phyloP scores from a whole-genome alignment of 2,888 invertebrate genomes.

The Axea sp. region DNA sequence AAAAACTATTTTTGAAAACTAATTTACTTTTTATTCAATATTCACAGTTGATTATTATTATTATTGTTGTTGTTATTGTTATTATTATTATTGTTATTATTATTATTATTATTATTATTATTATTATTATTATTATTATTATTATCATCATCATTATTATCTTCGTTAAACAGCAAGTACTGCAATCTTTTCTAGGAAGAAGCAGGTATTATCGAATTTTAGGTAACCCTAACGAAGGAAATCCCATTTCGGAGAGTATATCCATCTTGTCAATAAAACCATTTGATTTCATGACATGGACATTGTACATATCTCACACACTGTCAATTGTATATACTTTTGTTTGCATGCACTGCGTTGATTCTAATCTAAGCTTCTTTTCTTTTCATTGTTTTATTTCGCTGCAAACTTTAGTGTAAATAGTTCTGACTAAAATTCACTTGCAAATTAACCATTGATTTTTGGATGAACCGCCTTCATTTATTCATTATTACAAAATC shows the following conservation, averaged over 20 bases:
- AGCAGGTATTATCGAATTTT: constrained; percentile 12
- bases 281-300: not conserved
- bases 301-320: constrained; percentile 45
- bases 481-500: constrained; percentile 4
- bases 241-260: constrained; percentile 69
- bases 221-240: constrained; percentile 63
- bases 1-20: constrained; percentile 65
- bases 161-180: not conserved
- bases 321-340: constrained; percentile 40
- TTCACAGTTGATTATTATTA: too few species aligned
- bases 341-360: constrained; percentile 41
- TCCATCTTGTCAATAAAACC: constrained; percentile 13
- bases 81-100: not conserved
- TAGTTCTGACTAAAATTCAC: constrained; percentile 55
- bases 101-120: too few species aligned
- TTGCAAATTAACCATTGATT: constrained; percentile 55
- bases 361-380: constrained; percentile 48
- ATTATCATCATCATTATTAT: too few species aligned
- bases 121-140: not conserved
- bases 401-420: constrained; percentile 42
- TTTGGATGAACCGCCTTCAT: constrained; percentile 27
- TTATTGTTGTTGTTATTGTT: too few species aligned
- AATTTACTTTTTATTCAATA: constrained; percentile 73
- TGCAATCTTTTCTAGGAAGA: constrained; percentile 24
- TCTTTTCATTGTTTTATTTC: constrained; percentile 42